These are phyloP conservation scores for Lasiurus borealis DNA, from an alignment of 2,113 vertebrate genomes.

Conservation along the genomic window DNA sequence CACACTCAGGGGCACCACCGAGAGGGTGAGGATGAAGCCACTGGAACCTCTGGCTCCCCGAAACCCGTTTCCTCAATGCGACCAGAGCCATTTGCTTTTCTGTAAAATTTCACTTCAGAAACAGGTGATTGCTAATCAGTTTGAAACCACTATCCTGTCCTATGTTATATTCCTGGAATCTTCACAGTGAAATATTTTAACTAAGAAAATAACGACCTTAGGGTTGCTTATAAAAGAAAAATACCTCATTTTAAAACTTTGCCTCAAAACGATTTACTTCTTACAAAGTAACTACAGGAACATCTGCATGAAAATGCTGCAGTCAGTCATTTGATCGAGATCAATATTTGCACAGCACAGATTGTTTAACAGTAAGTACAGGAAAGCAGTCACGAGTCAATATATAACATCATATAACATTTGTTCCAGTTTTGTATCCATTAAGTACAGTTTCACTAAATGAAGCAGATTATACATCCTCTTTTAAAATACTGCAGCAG, in stretches of 20 bases:
- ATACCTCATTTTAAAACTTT: constrained; percentile 37
- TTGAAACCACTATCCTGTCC: background rate
- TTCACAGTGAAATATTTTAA: constrained; percentile 57
- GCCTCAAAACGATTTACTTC: constrained; percentile 48
- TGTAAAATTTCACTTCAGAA: background rate
- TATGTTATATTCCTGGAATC: background rate
- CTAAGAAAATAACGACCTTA: background rate
- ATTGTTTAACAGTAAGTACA: constrained; percentile 36
- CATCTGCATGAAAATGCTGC: background rate
- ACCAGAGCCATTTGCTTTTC: background rate
- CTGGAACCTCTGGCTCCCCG: background rate
- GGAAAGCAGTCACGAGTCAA: background rate
- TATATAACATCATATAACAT: background rate
- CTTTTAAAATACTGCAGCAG: background rate
- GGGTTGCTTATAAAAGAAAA: background rate
- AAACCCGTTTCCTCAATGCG: background rate
- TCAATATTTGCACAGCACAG: background rate
- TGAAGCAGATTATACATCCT: constrained; percentile 4
- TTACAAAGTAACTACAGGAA: constrained; percentile 22
- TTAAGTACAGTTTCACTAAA: constrained; percentile 2
- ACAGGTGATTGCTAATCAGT: background rate
- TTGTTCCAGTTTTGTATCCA: background rate
- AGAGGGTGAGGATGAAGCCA: background rate
- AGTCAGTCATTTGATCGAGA: background rate
- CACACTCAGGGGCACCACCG: background rate